Percentiles rank a stretch among this genome's conserved stretches.
phyloP scores from a whole-genome alignment of 1,140 invertebrate genomes.

The Triops longicaudatus region DNA sequence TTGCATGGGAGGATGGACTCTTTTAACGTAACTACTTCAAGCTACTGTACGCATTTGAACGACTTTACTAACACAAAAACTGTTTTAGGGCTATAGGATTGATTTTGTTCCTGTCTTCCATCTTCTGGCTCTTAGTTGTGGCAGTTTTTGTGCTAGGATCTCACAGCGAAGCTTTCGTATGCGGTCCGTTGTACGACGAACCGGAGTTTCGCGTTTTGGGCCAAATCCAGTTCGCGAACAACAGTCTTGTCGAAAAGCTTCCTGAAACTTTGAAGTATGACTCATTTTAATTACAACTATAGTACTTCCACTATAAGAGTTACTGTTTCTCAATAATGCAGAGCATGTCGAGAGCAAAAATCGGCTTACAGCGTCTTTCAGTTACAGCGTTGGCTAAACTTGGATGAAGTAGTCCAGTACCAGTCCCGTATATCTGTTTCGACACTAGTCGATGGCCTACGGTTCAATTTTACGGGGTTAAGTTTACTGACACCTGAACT shows the following conservation, averaged over 20 bases:
- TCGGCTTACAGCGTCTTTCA: conserved; percentile 61
- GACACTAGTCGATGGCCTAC: conserved; percentile 43
- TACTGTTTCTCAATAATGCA: conserved; percentile 35
- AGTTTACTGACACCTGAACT: conserved; percentile 48
- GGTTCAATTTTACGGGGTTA: conserved; percentile 41
- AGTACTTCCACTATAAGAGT: too few species aligned
- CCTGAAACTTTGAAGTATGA: conserved; percentile 38
- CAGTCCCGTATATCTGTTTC: conserved; percentile 52
- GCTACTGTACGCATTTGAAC: neutral
- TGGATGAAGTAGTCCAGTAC: conserved; percentile 50
- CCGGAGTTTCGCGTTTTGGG: conserved; percentile 50
- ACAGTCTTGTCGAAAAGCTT: conserved; percentile 34
- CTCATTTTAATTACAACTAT: neutral
- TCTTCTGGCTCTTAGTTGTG: conserved; percentile 33
- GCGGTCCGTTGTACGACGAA: conserved; percentile 51
- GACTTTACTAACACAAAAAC: neutral
- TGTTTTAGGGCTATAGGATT: conserved; percentile 25
- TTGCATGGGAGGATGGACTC: neutral
- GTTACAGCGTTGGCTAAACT: conserved; percentile 53
- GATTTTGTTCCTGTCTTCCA: conserved; percentile 27
- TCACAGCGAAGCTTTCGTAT: conserved; percentile 45
- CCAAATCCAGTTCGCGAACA: conserved; percentile 38
- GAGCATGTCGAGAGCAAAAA: conserved; percentile 58
- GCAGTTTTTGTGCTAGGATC: conserved; percentile 34
- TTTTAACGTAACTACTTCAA: neutral